phyloP scores from a whole-genome alignment of 2,797 vertebrate species.

The Podarcis lilfordi region DNA sequence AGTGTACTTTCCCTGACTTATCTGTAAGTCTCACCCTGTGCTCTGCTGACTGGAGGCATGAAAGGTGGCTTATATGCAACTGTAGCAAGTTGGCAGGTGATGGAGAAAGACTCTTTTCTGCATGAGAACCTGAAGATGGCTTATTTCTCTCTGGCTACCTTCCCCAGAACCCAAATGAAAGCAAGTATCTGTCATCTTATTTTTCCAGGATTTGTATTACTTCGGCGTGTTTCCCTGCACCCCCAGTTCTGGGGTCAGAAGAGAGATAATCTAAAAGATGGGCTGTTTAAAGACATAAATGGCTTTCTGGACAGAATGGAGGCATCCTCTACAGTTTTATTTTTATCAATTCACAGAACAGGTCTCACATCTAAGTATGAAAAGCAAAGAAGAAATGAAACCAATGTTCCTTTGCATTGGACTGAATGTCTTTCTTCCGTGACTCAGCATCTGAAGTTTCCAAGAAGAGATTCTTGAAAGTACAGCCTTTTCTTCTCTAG shows the following conservation, averaged over 20 bases:
- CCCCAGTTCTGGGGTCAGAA: constrained; percentile 1
- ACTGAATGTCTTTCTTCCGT: constrained; percentile 7
- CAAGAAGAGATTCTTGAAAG: constrained; percentile 13
- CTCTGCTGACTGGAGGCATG: too few species aligned
- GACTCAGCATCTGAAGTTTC: constrained; percentile 26
- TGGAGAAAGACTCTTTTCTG: neutral
- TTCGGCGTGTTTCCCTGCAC: neutral
- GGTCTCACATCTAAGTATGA: constrained; percentile 17
- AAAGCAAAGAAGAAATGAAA: constrained; percentile 33
- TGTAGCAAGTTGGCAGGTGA: neutral
- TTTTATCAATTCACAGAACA: constrained; percentile 32
- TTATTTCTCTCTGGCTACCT: constrained; percentile 31
- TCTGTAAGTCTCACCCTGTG: too few species aligned
- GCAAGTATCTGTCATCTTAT: neutral
- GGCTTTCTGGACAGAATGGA: constrained; percentile 32
- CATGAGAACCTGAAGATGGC: neutral
- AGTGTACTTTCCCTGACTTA: too few species aligned
- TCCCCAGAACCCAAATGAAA: constrained; percentile 24
- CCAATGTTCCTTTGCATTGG: neutral
- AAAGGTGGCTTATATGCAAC: too few species aligned
- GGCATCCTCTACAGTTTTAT: constrained; percentile 27
- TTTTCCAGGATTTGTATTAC: neutral
- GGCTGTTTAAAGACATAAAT: constrained; percentile 7
- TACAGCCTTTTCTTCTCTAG: constrained; percentile 12
- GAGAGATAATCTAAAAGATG: constrained; percentile 21